Evolutionary conservation across 1,140 invertebrate species (phyloP).

Genomic region (Lerema accius): DNA sequence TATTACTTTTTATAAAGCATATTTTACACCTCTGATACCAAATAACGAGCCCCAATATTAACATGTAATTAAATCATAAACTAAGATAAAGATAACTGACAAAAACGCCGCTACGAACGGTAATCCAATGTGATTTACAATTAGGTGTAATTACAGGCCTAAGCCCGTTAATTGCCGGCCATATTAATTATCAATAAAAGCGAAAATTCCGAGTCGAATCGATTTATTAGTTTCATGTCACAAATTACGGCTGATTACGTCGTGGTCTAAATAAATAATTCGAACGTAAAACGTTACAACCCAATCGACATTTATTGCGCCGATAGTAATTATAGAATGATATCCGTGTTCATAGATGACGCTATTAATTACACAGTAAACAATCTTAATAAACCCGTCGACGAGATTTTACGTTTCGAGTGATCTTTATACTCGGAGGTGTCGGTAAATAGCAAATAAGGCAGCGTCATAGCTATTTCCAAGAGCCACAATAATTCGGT

Average conservation of each 20-base stretch:
- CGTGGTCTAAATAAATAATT: conserved; percentile 41
- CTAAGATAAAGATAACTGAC: conserved; percentile 65
- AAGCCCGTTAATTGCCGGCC: conserved; percentile 65
- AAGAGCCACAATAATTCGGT: conserved; percentile 48
- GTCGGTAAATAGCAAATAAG: conserved; percentile 29
- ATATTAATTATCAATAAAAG: conserved; percentile 77
- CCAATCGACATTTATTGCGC: conserved; percentile 41
- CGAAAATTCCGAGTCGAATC: conserved; percentile 46
- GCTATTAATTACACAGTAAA: conserved; percentile 43
- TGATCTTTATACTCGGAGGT: conserved; percentile 21
- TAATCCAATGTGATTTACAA: conserved; percentile 76
- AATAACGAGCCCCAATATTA: conserved; percentile 62
- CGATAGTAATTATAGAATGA: conserved; percentile 14
- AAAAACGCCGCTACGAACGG: conserved; percentile 57
- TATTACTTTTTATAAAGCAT: conserved; percentile 46
- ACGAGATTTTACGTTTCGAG: conserved; percentile 19
- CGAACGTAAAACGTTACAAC: conserved; percentile 42
- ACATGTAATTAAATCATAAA: conserved; percentile 78
- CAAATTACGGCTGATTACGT: conserved; percentile 60
- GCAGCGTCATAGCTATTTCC: conserved; percentile 57
- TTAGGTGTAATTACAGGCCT: conserved; percentile 71
- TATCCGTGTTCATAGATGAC: conserved; percentile 9
- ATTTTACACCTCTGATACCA: conserved; percentile 59
- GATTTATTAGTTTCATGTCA: conserved; percentile 51
- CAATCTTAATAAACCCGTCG: conserved; percentile 20